Percentiles rank a stretch among this genome's conserved stretches.
phyloP scores from a whole-genome alignment of 2,888 invertebrate genomes.

The Torymus auratus region DNA sequence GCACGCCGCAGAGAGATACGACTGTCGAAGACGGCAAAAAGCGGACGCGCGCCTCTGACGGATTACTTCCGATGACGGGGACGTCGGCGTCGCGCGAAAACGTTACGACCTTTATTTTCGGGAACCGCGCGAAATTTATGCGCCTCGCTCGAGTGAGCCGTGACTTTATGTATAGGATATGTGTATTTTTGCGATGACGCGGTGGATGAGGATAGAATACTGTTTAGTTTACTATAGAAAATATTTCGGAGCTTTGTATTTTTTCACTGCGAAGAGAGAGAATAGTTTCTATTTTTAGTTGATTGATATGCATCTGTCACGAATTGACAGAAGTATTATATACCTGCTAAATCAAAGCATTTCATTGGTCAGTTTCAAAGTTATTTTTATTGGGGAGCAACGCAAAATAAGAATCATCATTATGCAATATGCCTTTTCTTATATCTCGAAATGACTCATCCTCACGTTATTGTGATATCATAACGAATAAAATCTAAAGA shows the following conservation, averaged over 20 bases:
- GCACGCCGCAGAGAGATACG: not conserved
- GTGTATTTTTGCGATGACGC: conserved; percentile 14
- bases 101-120: conserved; percentile 52
- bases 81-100: not conserved
- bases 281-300: conserved; percentile 5
- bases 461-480: no score
- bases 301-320: conserved; percentile 13
- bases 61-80: conserved; percentile 58
- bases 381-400: no score
- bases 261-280: not conserved
- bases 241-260: not conserved
- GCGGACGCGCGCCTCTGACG: conserved; percentile 29
- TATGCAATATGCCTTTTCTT: no score
- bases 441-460: no score
- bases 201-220: not conserved
- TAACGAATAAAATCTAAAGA: no score
- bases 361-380: no score
- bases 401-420: no score
- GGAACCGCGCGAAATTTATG: conserved; percentile 39
- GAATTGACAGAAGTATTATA: no score
- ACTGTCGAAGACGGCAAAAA: conserved; percentile 47
- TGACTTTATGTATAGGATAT: not conserved
- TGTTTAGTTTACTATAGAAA: not conserved
- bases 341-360: no score
- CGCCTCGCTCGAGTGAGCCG: not conserved